Conservation (phyloP, 2,113 vertebrate genomes). For the Stigmatopora argus region DNA sequence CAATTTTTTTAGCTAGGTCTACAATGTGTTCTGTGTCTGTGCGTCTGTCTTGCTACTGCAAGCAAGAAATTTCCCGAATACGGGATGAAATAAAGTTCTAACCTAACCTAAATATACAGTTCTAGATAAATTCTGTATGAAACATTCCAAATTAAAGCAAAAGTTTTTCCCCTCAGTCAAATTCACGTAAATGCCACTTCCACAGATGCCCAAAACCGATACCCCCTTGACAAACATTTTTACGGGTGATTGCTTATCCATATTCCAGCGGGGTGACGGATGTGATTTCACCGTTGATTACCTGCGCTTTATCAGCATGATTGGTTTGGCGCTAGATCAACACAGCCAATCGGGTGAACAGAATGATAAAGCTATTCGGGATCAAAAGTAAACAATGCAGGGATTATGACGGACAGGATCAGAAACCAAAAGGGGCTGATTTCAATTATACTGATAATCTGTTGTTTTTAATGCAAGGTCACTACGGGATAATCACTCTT, state of each 20-base stretch:
- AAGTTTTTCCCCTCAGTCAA: background rate
- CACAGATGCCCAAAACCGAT: conserved; percentile 51
- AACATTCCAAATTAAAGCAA: background rate
- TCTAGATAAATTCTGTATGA: background rate
- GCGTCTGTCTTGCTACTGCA: too few species aligned
- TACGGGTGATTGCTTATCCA: conserved; percentile 63
- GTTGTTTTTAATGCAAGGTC: conserved; percentile 47
- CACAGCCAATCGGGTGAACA: conserved; percentile 39
- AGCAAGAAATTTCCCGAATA: too few species aligned
- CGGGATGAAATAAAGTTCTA: too few species aligned
- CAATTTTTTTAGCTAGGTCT: too few species aligned
- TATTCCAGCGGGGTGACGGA: conserved; percentile 58
- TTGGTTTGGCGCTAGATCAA: conserved; percentile 65
- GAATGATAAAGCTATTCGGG: conserved; percentile 49
- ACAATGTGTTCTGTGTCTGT: too few species aligned
- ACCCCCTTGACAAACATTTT: conserved; percentile 60
- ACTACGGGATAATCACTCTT: conserved; percentile 31
- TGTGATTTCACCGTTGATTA: conserved; percentile 70
- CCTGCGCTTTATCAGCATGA: conserved; percentile 58
- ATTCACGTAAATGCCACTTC: conserved; percentile 15
- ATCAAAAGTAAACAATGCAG: conserved; percentile 58
- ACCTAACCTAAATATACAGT: too few species aligned
- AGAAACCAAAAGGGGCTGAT: conserved; percentile 21
- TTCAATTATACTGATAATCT: conserved; percentile 49
- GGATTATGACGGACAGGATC: conserved; percentile 51